Percentiles rank a stretch among this genome's conserved stretches.
Evolutionary conservation across 2,113 vertebrate species (phyloP).

Genomic region (Phyllopteryx taeniolatus): DNA sequence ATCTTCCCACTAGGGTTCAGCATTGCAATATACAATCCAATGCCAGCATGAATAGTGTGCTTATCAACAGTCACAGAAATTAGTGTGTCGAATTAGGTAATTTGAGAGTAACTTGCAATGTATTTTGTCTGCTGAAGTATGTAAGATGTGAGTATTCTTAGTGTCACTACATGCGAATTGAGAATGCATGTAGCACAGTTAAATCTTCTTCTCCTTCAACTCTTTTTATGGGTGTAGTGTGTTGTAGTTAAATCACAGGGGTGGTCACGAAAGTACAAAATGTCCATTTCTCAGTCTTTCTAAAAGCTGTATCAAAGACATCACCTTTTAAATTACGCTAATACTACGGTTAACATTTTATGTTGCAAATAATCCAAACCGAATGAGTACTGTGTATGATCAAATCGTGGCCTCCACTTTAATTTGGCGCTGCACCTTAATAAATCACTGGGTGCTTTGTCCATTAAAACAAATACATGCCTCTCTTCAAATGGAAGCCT

Average conservation of each 20-base stretch:
- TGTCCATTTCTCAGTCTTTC: too few species aligned
- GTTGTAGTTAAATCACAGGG: too few species aligned
- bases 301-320: too few species aligned
- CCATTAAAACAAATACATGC: not conserved
- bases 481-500: not conserved
- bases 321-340: too few species aligned
- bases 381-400: not conserved
- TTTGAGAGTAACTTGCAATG: not conserved
- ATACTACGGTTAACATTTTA: not conserved
- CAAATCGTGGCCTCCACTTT: not conserved
- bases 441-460: not conserved
- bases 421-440: not conserved
- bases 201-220: not conserved
- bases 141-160: not conserved
- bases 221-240: too few species aligned
- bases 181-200: not conserved
- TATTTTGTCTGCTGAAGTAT: not conserved
- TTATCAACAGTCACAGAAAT: not conserved
- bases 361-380: not conserved
- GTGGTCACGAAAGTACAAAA: too few species aligned
- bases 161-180: not conserved
- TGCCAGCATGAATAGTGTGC: not conserved
- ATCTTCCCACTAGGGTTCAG: constrained; percentile 44
- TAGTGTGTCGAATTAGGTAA: not conserved
- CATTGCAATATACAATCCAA: constrained; percentile 24